phyloP scores from a whole-genome alignment of 2,888 invertebrate genomes.

The Stratiomys singularior region DNA sequence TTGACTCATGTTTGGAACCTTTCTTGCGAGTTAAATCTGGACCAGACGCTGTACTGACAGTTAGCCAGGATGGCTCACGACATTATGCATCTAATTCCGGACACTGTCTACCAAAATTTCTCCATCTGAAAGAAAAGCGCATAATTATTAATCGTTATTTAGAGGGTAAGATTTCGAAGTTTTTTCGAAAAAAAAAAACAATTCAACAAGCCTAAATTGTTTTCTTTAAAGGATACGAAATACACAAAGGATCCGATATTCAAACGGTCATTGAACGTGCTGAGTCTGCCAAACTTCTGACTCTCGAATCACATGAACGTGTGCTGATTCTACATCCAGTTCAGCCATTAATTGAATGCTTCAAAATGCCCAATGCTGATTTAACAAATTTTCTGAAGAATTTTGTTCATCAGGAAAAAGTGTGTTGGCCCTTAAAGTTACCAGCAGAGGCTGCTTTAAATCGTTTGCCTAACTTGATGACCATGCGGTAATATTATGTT shows the following conservation, averaged over 20 bases:
- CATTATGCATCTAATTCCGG: neutral
- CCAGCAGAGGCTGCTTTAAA: neutral
- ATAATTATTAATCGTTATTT: neutral
- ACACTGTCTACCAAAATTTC: neutral
- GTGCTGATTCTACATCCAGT: conserved; percentile 15
- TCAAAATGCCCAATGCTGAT: conserved; percentile 32
- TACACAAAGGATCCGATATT: neutral
- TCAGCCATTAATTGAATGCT: conserved; percentile 30
- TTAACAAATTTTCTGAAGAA: conserved; percentile 26
- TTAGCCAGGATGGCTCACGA: neutral
- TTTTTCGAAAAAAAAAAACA: neutral
- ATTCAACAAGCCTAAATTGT: neutral
- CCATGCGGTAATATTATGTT: conserved; percentile 12
- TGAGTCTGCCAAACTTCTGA: neutral
- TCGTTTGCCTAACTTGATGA: neutral
- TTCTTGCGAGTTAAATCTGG: conserved; percentile 20
- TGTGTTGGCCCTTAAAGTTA: neutral
- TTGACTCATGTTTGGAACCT: neutral
- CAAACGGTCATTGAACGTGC: neutral
- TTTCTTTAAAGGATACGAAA: conserved; percentile 9
- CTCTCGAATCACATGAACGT: neutral
- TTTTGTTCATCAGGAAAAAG: conserved; percentile 1
- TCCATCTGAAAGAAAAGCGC: neutral
- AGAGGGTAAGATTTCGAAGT: neutral
- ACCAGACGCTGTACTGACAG: neutral